Evolutionary conservation across 2,888 invertebrate species (phyloP), one percentile per base, ranked within the genome.

Genomic region (Gastracanthus pulcherrimus): DNA sequence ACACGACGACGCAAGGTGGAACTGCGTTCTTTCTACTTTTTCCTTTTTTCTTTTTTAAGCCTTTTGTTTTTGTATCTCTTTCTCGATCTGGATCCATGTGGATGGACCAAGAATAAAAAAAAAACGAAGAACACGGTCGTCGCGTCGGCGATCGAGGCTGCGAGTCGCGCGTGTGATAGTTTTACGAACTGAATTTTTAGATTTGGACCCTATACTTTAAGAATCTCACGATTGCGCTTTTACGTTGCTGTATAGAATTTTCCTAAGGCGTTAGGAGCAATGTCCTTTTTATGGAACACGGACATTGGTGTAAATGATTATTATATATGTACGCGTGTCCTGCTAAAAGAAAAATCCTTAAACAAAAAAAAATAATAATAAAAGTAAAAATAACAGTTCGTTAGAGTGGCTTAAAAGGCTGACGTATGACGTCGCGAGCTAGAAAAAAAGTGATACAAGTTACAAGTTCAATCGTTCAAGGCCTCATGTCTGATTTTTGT

Each of bases 131-230:
- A 55, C 55, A 26, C 38, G 48, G 51, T n/a, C 38, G 11, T 38
- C 19, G 41, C 55, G 31, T 45, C 16, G 58, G 5, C 48, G 36
- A 71, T 31, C 41, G 19, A 66, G 71, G 45, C 72, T 69, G 58
- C 51, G 19, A 75, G 58, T 70, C 26, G n/a, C n/a, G n/a, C n/a
- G 64, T 79, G 82, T 82, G 82, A 82, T 82, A 76, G 76, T 82
- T 78, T 78, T 81, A 81, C 26, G 45, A 75, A 36, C 23, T 70
- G 31, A 41, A 58, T 70, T 71, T 23, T 70, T 36, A n/a, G 62
- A 62, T 62, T 79, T 60, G 48, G 36, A 67, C 34, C 66, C 74
- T 70, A 29, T 51, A n/a, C n/a, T 76, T 71, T 76, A 72, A 66
- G 69, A 80, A 80, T 82, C 71, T 81, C 72, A 76, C 69, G 48